Percentiles rank a stretch among this genome's conserved stretches.
These are phyloP conservation scores for Coptotermes formosanus DNA, from an alignment of 1,140 invertebrate species.

Conservation along the genomic window DNA sequence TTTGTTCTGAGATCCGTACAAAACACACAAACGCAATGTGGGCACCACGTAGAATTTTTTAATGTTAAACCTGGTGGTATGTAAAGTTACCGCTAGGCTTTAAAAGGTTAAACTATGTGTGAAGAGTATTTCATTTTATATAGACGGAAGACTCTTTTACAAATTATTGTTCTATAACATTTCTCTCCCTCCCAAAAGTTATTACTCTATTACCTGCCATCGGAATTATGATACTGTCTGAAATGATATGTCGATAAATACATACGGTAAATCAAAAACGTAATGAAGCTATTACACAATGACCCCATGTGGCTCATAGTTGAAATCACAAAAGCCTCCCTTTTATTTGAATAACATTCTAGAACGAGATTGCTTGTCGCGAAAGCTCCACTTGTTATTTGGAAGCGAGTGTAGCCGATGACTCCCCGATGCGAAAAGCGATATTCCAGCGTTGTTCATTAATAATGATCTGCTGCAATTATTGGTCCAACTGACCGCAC, in stretches of 20 bases:
- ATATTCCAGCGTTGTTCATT: constrained; percentile 29
- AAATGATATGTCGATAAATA: constrained; percentile 3
- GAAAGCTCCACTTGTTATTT: background rate
- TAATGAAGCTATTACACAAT: constrained; percentile 1
- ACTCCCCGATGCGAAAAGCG: constrained; percentile 27
- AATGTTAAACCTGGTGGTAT: too few relatives aligned
- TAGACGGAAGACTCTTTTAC: too few relatives aligned
- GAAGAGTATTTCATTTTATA: too few relatives aligned
- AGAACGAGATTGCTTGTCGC: background rate
- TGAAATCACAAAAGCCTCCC: background rate
- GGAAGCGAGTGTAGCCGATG: background rate
- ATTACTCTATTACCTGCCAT: background rate
- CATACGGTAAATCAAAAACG: background rate
- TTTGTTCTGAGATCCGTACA: too few relatives aligned
- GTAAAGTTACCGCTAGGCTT: too few relatives aligned
- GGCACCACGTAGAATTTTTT: too few relatives aligned
- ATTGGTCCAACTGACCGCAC: constrained; percentile 17
- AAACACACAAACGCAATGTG: too few relatives aligned
- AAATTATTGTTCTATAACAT: too few relatives aligned
- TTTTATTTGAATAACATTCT: background rate
- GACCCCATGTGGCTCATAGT: background rate
- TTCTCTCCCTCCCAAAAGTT: background rate
- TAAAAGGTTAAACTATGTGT: too few relatives aligned
- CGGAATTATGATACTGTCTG: background rate
- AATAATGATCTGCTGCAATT: constrained; percentile 27